Percentiles rank a stretch among this genome's conserved stretches.
phyloP scores from a whole-genome alignment of 1,140 invertebrate species.

The Neodiprion lecontei region DNA sequence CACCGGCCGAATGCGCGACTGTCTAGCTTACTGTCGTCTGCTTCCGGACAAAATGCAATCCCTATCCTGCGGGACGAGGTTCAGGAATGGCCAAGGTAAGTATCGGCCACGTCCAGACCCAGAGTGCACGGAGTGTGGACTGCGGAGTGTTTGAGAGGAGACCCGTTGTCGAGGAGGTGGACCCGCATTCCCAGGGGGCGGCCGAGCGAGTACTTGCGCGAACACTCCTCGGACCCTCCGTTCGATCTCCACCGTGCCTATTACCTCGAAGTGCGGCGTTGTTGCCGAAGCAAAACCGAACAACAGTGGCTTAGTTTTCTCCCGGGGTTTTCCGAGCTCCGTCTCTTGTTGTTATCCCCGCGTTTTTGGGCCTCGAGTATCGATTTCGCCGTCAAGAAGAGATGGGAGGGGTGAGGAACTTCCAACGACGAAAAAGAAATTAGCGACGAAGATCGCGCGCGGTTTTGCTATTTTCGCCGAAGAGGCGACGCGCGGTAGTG shows the following conservation, averaged over 20 bases:
- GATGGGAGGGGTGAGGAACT: too few relatives aligned
- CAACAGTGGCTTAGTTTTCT: too few relatives aligned
- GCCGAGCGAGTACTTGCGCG: constrained; percentile 33
- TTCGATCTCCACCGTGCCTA: background rate
- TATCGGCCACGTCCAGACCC: background rate
- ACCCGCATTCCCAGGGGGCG: constrained; percentile 49
- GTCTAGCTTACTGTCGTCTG: background rate
- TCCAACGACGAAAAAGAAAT: too few relatives aligned
- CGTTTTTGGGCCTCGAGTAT: too few relatives aligned
- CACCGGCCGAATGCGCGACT: background rate
- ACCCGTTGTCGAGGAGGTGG: constrained; percentile 34
- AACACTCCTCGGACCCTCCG: background rate
- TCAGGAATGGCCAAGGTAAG: background rate
- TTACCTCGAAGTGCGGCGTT: too few relatives aligned
- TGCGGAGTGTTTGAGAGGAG: background rate
- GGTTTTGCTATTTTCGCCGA: too few relatives aligned
- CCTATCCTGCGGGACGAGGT: background rate
- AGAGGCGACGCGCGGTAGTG: background rate
- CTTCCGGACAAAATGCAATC: background rate
- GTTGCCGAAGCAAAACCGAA: too few relatives aligned
- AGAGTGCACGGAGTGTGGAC: background rate
- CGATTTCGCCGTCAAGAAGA: too few relatives aligned
- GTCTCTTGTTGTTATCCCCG: too few relatives aligned
- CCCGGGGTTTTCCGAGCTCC: too few relatives aligned
- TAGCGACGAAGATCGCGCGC: too few relatives aligned